Evolutionary conservation across 2,113 vertebrate genomes (phyloP), one percentile per base, ranked within the genome.

Genomic region (Strix aluco): DNA sequence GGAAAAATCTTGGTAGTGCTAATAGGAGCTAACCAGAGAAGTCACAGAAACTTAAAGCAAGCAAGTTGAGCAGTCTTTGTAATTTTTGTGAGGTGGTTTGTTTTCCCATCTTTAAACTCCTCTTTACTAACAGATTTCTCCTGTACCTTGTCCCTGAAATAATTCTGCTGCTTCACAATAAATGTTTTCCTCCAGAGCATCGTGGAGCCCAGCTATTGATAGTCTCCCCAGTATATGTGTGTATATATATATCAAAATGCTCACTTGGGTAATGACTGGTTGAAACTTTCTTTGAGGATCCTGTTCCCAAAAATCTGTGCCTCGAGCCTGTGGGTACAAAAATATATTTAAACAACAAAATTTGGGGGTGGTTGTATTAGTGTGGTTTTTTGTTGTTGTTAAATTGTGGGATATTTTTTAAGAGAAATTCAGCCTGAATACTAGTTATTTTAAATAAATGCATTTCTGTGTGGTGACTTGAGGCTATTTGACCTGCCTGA

Each of bases 221-320:
- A n/a, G 6, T 30, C 4, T 81, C 19, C 14, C 1, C 30, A 19
- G 7, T 8, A 11, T 47, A 11, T 47, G 46, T 51, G 1, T 21
- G 0, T 21, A 6, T 13, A 15, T 27, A 17, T 22, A 27, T 3
- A 40, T 1, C 11, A 71, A 40, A 84, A 46, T 49, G 4, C 2
- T 66, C 6, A 61, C 18, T 77, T 51, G 17, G 20, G 15, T 57
- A 21, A 17, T 0, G 3, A 8, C 19, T 82, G 6, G 3, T 16
- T 80, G 58, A 75, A 61, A 57, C 54, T 44, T 63, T 67, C 32
- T 17, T 29, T 13, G 44, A 46, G 40, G 15, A 17, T 40, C 36
- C 46, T 75, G 16, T 62, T 67, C 29, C 26, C 5, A 49, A 17
- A 69, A 54, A 5, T n/a, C 38, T 62, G 4, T 80, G 36, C 36